These are phyloP conservation scores for Aleiodes testaceus DNA, from an alignment of 2,888 invertebrate genomes.

Conservation along the genomic window DNA sequence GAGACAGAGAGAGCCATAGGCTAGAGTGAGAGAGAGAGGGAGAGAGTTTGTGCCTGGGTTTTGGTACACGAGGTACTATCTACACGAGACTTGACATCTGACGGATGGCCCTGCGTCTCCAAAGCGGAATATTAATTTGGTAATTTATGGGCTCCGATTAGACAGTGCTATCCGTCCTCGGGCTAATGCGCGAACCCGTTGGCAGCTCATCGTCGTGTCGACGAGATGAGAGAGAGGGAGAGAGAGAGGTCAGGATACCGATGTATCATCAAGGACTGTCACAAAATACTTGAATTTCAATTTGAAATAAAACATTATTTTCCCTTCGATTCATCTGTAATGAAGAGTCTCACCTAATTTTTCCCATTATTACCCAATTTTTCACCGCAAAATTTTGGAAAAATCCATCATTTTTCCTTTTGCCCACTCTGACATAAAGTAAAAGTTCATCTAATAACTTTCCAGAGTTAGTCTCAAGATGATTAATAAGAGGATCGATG, in stretches of 20 bases:
- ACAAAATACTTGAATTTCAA: slow-evolving; percentile 20
- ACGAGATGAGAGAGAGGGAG: not conserved
- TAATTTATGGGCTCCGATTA: slow-evolving; percentile 72
- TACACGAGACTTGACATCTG: slow-evolving; percentile 68
- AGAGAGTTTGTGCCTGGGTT: slow-evolving; percentile 32
- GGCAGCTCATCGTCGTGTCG: slow-evolving; percentile 67
- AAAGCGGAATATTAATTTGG: slow-evolving; percentile 72
- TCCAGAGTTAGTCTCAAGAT: slow-evolving; percentile 24
- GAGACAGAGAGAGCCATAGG: not conserved
- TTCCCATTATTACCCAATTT: no score
- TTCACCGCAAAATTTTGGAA: no score
- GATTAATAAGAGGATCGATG: slow-evolving; percentile 36
- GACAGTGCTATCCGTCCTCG: slow-evolving; percentile 68
- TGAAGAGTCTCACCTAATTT: no score
- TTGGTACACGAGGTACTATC: slow-evolving; percentile 58
- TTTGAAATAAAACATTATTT: not conserved
- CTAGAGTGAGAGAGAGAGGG: slow-evolving; percentile 6
- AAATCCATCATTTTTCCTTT: not conserved
- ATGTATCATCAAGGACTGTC: slow-evolving; percentile 30
- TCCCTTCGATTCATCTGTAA: no score
- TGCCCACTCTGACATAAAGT: not conserved
- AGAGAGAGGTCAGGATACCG: slow-evolving; percentile 29
- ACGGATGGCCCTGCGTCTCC: slow-evolving; percentile 69
- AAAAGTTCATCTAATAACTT: slow-evolving; percentile 23
- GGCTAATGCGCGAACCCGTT: slow-evolving; percentile 70